Evolutionary conservation across 2,797 vertebrate genomes (phyloP).

Genomic region (Odontamblyopus rebecca): DNA sequence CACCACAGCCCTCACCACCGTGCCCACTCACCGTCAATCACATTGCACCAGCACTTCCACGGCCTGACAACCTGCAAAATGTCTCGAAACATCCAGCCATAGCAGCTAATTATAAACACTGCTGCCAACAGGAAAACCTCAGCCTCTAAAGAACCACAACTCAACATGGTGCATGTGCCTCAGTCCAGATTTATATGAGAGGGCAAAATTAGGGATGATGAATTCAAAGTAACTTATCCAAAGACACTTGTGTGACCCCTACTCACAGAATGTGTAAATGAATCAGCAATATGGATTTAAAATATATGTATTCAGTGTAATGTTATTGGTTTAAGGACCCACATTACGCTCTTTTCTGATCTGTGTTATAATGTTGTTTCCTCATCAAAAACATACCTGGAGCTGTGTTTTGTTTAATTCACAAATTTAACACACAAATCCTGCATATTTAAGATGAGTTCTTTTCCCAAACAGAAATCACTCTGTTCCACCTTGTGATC

Average conservation of each 20-base stretch:
- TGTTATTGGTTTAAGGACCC: neutral
- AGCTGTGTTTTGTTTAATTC: too few species aligned
- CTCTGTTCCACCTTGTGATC: too few species aligned
- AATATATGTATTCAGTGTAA: neutral
- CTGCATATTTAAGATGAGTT: too few species aligned
- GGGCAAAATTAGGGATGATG: neutral
- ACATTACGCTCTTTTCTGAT: neutral
- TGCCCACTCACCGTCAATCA: constrained; percentile 65
- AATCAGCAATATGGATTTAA: neutral
- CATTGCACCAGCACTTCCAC: constrained; percentile 36
- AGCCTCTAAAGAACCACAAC: constrained; percentile 23
- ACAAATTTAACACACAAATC: too few species aligned
- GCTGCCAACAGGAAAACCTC: constrained; percentile 37
- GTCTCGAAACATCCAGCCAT: constrained; percentile 31
- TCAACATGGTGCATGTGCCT: constrained; percentile 6
- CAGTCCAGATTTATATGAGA: neutral
- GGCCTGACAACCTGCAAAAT: constrained; percentile 57
- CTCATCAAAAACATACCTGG: too few species aligned
- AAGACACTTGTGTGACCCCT: neutral
- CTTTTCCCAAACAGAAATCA: too few species aligned
- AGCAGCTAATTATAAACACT: constrained; percentile 39
- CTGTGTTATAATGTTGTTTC: too few species aligned
- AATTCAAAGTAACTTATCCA: neutral
- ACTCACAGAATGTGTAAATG: neutral
- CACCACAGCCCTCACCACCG: constrained; percentile 45